Evolutionary conservation across 2,888 invertebrate species (phyloP), one percentile per base, ranked within the genome.

Genomic region (Drosophila austrosaltans): DNA sequence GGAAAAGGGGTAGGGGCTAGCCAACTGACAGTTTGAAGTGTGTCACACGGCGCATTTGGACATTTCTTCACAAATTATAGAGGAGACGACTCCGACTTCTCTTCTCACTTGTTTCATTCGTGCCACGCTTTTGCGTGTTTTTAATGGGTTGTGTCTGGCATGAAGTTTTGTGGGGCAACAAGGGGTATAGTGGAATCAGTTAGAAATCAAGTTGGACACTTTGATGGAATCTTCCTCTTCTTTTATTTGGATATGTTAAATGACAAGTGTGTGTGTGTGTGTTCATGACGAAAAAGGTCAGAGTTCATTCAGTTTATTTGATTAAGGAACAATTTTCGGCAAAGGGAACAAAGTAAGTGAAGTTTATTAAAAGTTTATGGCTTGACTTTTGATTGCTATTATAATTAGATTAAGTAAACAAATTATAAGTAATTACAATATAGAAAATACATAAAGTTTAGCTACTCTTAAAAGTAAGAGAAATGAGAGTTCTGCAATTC

Each of bases 1-100:
- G 39, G 7, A 44, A 8, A 10, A 4, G 25, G 48, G 1, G 12
- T 3, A 12, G 57, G 39, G 12, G 6, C 30, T 39, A n/a, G 22
- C 57, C 39, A 39, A 57, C 73, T 75, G 83, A 81, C 88, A 83
- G 76, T 69, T 79, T 82, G 72, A 87, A 82, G 87, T 82, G 75
- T 82, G 88, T 82, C 86, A 73, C 83, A 78, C 72, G 65, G 59
- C 40, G 72, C 62, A 76, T 62, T 60, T 74, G 69, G 65, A 69
- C 63, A 81, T 73, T 74, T 66, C 77, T 74, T 82, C 44, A 71
- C 73, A 80, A 81, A 84, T 81, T 81, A 74, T 69, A 67, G 61
- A 62, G 61, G 61, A 48, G 57, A 68, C 61, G 8, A 8, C 36
- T 28, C 58, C 61, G 44, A 48, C 22, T 42, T 48, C 1, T 48